phyloP scores from a whole-genome alignment of 2,113 vertebrate species.

The Pimephales promelas region DNA sequence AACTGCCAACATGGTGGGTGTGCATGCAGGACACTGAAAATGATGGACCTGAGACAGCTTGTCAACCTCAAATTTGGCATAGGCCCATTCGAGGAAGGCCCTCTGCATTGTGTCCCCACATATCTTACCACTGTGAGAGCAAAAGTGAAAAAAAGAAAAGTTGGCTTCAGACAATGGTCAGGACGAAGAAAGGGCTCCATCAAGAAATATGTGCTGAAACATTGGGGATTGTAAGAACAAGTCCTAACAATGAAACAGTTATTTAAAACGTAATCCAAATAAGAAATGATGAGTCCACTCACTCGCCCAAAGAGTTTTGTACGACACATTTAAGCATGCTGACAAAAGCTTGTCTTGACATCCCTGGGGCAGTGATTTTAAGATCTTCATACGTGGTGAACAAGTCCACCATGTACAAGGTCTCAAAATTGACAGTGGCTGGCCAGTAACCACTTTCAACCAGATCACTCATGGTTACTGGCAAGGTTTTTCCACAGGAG shows the following conservation, averaged over 20 bases:
- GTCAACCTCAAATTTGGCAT: slow-evolving; percentile 25
- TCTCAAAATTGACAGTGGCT: slow-evolving; percentile 30
- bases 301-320: slow-evolving; percentile 34
- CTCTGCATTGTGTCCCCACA: slow-evolving; percentile 25
- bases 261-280: not conserved
- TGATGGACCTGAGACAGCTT: slow-evolving; percentile 6
- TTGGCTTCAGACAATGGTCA: not conserved
- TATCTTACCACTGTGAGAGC: slow-evolving; percentile 12
- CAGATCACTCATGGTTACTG: slow-evolving; percentile 30
- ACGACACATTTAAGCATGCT: slow-evolving; percentile 22
- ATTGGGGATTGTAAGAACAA: not conserved
- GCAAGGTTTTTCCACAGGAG: slow-evolving; percentile 19
- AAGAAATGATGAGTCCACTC: slow-evolving; percentile 3
- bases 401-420: slow-evolving; percentile 14
- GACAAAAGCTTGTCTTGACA: slow-evolving; percentile 35
- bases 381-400: slow-evolving; percentile 33
- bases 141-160: not conserved
- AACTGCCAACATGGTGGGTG: slow-evolving; percentile 22
- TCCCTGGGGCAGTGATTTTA: slow-evolving; percentile 38
- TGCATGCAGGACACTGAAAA: slow-evolving; percentile 27
- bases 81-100: slow-evolving; percentile 23
- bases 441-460: slow-evolving; percentile 34
- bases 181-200: not conserved
- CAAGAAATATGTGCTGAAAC: slow-evolving; percentile 28
- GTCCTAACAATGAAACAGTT: not conserved